Conservation (phyloP, 2,797 vertebrate genomes). For the Aphelocoma californica region DNA sequence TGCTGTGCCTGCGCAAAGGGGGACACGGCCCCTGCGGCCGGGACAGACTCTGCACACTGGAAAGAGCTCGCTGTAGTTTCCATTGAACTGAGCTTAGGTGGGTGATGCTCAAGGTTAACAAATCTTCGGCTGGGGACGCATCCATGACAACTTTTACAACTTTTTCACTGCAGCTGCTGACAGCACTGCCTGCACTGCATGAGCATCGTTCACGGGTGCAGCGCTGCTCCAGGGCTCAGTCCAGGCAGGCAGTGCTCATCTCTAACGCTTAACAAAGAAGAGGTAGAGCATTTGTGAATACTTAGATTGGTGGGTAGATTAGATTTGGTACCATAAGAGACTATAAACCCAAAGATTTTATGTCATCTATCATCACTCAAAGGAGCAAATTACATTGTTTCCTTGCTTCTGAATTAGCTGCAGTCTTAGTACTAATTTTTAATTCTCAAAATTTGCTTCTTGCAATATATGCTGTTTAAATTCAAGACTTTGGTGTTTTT, state of each 20-base stretch:
- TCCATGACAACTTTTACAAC: background rate
- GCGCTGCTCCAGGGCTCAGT: background rate
- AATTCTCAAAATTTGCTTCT: background rate
- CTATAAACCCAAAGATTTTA: background rate
- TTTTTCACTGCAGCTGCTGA: background rate
- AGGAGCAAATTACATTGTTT: background rate
- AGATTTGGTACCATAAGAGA: background rate
- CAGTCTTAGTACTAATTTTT: background rate
- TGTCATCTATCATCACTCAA: background rate
- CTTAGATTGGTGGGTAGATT: background rate
- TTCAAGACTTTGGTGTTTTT: background rate
- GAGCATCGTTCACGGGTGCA: background rate
- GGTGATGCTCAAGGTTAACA: background rate
- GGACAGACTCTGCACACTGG: background rate
- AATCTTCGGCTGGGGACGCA: background rate
- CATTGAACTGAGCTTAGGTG: background rate
- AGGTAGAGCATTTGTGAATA: background rate
- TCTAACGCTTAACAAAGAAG: background rate
- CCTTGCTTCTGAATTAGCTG: background rate
- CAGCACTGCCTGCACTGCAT: background rate
- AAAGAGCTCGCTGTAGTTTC: background rate
- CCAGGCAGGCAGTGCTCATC: background rate
- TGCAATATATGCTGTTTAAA: background rate
- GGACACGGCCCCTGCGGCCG: accelerated
- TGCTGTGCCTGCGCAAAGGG: background rate